A percentile compares a stretch with the other conserved stretches of the same genome.
Conservation (phyloP, 2,888 invertebrate genomes). For the Athrips mouffetella region DNA sequence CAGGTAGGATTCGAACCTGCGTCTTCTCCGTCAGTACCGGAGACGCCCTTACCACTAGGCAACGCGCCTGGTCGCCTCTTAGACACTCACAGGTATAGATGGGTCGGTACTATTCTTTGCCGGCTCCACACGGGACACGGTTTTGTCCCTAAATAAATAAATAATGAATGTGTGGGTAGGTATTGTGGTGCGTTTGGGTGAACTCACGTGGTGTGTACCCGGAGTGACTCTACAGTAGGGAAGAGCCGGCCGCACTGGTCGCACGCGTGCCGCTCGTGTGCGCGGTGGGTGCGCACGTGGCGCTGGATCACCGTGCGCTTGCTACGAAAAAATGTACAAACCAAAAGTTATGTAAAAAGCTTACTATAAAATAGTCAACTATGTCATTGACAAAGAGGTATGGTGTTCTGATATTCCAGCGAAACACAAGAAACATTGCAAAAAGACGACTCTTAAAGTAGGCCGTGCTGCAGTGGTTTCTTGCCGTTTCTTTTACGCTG, state of each 20-base stretch:
- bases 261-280: slow-evolving; percentile 48
- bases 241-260: slow-evolving; percentile 61
- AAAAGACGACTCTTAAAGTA: too few relatives aligned
- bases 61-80: too few relatives aligned
- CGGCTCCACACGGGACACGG: too few relatives aligned
- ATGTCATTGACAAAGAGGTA: neutral
- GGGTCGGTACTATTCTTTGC: neutral
- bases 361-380: neutral
- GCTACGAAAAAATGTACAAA: too few relatives aligned
- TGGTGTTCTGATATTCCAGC: too few relatives aligned
- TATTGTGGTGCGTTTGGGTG: neutral
- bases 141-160: neutral
- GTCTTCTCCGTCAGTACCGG: too few relatives aligned
- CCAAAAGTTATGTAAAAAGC: slow-evolving; percentile 5
- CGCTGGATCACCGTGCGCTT: slow-evolving; percentile 70
- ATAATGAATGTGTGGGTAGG: neutral
- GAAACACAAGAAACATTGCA: too few relatives aligned
- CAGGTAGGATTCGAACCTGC: too few relatives aligned
- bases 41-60: too few relatives aligned
- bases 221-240: slow-evolving; percentile 52
- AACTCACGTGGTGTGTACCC: slow-evolving; percentile 65
- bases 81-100: neutral
- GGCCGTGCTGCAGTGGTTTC: too few relatives aligned
- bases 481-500: too few relatives aligned
- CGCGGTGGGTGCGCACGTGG: slow-evolving; percentile 51